Evolutionary conservation across 2,888 invertebrate genomes (phyloP), one percentile per base, ranked within the genome.

Genomic region (Barypeithes pellucidus): DNA sequence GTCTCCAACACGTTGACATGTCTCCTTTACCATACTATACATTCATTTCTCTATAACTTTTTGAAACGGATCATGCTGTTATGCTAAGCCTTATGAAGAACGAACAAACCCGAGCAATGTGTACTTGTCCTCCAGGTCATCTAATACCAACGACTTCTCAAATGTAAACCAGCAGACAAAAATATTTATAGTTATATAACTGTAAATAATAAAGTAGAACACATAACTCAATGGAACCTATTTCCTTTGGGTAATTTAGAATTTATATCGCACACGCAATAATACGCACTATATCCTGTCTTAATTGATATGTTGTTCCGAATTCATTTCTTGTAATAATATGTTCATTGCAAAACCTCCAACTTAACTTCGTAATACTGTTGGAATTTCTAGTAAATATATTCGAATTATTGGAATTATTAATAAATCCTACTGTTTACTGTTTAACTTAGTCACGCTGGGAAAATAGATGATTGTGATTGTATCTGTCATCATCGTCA

Each of bases 201-300:
- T 29, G 29, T 29, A 8, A 29, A 29, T 29, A 29, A 29, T 7
- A 29, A 29, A 29, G 8, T 5, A 29, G 29, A 29, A 29, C 29
- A 29, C 7, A 29, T 8, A 2, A 39, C n/a, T n/a, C 39, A 39
- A n/a, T 39, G 11, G 12, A 39, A n/a, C 39, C 39, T 9, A 3
- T 16, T 16, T 16, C 14, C 14, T 43, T 43, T 43, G 43, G 2
- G n/a, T 24, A 22, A 20, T 24, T 24, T 50, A 50, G 5, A 22
- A 50, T 50, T 22, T 0, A 20, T 20, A 20, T 8, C 11, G 8
- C 5, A 29, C 33, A 57, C 33, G 54, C 54, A 54, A 54, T 57
- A 33, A 11, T 33, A 57, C 54, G 54, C 54, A 33, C 54, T 57
- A 57, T 16, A 57, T 57, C 33, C 54, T 57, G 16, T 33, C 33